Evolutionary conservation across 2,113 vertebrate genomes (phyloP), one percentile per base, ranked within the genome.

Genomic region (Neodontobutis hainanensis): DNA sequence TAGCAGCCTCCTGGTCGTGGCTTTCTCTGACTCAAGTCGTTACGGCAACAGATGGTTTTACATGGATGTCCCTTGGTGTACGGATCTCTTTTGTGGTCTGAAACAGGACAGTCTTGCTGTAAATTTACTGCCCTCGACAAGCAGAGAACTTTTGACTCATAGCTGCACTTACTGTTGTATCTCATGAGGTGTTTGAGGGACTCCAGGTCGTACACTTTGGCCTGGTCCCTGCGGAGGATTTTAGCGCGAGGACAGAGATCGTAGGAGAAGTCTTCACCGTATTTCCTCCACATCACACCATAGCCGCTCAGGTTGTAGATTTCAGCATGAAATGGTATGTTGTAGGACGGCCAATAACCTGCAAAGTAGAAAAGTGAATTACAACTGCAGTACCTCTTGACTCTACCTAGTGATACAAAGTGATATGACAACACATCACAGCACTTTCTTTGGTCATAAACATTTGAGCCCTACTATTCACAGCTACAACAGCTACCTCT

Each of bases 341-440:
- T 97, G 81, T 97, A 97, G 15, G 95, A 96, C 5, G 95, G 92
- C 95, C 95, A 97, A 12, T 97, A 97, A 75, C 95, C 95, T 97
- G 72, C 8, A 27, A 51, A 69, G 65, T 8, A 53, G 11, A 53
- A 12, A 6, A 7, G 27, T 14, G 3, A 27, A 53, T 11, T 12
- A 53, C 16, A 27, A 1, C 19, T 27, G 19, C 19, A 32, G 27
- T 5, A 35, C 11, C 32, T n/a, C 12, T 11, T 35, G 51, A 53
- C 51, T 53, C 50, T 11, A 53, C 35, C 32, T 34, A 7, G 51
- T 53, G 51, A 27, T 35, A 11, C 11, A 11, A 32, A 10, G 11
- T 35, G 32, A 14, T 32, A 35, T 53, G 51, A 53, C 11, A 52
- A 52, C 10, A 34, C 4, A 5, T 1, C 36, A 38, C 36, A 40